Conservation (phyloP, 2,797 vertebrate genomes). For the Hydrophis major region DNA sequence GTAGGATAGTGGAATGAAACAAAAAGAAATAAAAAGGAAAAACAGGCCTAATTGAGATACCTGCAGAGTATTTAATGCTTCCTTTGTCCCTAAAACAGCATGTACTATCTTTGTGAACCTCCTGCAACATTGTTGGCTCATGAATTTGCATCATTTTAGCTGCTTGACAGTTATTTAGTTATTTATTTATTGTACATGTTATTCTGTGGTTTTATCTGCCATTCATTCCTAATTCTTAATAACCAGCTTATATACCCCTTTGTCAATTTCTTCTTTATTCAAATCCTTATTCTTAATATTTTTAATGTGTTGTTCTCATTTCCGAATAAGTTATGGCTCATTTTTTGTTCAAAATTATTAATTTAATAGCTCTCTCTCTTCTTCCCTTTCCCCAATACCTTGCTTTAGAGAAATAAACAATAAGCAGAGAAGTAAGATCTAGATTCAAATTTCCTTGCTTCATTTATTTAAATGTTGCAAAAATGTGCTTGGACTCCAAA, state of each 20-base stretch:
- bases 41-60: not conserved
- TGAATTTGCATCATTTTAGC: not conserved
- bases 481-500: conserved; percentile 37
- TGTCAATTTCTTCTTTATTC: not conserved
- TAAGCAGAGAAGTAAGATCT: conserved; percentile 11
- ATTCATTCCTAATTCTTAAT: not conserved
- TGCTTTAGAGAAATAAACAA: conserved; percentile 32
- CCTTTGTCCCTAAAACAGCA: not conserved
- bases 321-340: not conserved
- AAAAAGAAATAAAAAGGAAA: not conserved
- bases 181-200: not conserved
- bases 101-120: not conserved
- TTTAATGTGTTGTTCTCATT: not conserved
- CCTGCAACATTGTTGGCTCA: not conserved
- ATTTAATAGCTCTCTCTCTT: conserved; percentile 25
- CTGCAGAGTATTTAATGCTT: not conserved
- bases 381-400: not conserved
- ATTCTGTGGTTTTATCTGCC: not conserved
- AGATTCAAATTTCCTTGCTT: conserved; percentile 31
- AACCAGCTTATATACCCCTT: not conserved
- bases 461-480: conserved; percentile 24
- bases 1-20: not conserved
- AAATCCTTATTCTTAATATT: conserved; percentile 10
- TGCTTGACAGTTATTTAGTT: not conserved
- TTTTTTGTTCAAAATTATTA: conserved; percentile 19